These are phyloP conservation scores for Calameuta pallipes DNA, from an alignment of 2,888 invertebrate genomes.

Conservation along the genomic window DNA sequence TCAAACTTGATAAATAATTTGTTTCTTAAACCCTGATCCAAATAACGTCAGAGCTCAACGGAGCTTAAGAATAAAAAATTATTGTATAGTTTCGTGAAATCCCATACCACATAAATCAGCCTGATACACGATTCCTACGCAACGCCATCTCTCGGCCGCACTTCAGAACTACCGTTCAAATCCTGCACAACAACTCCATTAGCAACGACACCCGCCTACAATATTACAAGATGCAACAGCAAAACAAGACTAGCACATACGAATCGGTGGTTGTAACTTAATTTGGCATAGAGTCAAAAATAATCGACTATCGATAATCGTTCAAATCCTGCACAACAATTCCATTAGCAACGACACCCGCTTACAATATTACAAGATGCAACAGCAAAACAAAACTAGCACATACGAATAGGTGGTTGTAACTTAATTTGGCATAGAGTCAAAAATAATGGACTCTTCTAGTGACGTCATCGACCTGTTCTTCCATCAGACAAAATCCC, in stretches of 20 bases:
- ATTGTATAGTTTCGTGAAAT: background rate
- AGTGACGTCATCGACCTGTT: background rate
- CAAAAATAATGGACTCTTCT: background rate
- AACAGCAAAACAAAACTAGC: too few relatives aligned
- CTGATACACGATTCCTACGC: background rate
- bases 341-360: too few relatives aligned
- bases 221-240: too few relatives aligned
- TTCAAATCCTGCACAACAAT: too few relatives aligned
- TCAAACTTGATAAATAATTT: background rate
- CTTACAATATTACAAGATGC: too few relatives aligned
- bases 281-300: too few relatives aligned
- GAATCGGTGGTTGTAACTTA: too few relatives aligned
- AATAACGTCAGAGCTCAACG: background rate
- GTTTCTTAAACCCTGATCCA: background rate
- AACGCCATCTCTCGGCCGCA: background rate
- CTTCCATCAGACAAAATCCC: constrained; percentile 38
- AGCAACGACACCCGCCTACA: too few relatives aligned
- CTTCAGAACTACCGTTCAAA: background rate
- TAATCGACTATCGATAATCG: too few relatives aligned
- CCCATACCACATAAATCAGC: background rate
- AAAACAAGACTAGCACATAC: too few relatives aligned
- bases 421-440: background rate
- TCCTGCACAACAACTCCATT: too few relatives aligned
- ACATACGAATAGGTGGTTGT: background rate
- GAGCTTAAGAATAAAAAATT: background rate